Conservation (phyloP, 2,113 vertebrate genomes). For the Capreolus pygargus region DNA sequence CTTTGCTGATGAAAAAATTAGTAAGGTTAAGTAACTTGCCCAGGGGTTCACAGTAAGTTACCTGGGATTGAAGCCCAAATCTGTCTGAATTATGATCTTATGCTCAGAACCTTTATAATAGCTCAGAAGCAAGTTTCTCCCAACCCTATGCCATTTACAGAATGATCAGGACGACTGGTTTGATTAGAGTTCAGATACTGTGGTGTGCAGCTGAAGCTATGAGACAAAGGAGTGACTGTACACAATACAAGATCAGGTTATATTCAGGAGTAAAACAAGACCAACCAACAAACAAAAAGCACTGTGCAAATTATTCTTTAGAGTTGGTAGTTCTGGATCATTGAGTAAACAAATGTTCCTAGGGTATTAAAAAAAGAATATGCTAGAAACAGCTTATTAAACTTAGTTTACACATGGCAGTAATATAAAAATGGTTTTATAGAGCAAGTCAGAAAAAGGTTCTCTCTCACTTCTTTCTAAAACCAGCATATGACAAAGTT, state of each 20-base stretch:
- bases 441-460: background rate
- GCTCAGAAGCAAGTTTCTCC: background rate
- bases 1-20: background rate
- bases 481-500: background rate
- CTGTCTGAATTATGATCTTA: background rate
- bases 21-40: background rate
- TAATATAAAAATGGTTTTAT: background rate
- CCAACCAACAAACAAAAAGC: background rate
- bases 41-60: background rate
- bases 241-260: background rate
- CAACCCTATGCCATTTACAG: background rate
- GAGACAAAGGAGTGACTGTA: background rate
- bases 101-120: background rate
- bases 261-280: background rate
- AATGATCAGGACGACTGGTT: background rate
- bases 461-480: background rate
- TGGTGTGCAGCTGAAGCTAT: background rate
- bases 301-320: background rate
- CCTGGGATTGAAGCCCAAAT: background rate
- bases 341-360: background rate
- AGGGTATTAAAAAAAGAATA: background rate
- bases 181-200: background rate
- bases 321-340: background rate
- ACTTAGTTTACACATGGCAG: background rate
- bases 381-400: background rate